These are phyloP conservation scores for Oryctolagus cuniculus DNA, from an alignment of 2,113 vertebrate genomes.

Conservation along the genomic window DNA sequence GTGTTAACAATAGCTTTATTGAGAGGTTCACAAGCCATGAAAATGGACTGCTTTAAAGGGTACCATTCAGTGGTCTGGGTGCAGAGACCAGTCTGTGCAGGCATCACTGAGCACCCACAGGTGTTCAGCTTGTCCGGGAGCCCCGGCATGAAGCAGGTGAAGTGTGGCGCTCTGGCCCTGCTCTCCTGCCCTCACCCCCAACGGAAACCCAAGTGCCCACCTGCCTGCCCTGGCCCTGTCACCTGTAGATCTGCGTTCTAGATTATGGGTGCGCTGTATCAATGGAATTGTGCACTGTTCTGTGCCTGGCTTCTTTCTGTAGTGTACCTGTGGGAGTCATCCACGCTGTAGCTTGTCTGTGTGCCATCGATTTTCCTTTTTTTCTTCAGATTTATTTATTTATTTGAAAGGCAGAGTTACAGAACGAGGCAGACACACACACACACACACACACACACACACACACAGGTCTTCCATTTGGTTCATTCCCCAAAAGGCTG, in stretches of 20 bases:
- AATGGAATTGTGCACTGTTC: background rate
- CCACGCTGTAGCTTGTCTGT: background rate
- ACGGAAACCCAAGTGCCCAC: background rate
- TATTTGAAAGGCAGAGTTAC: no score
- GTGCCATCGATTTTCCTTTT: background rate
- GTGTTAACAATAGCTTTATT: background rate
- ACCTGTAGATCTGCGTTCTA: background rate
- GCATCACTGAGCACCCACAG: background rate
- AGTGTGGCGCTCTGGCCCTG: background rate
- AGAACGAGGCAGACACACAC: no score
- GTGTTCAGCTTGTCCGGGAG: background rate
- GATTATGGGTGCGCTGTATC: background rate
- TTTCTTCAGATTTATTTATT: no score
- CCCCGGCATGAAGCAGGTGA: background rate
- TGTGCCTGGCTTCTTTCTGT: background rate
- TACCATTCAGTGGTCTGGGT: background rate
- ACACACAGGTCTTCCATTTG: no score
- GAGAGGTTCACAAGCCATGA: background rate
- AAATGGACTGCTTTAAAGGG: background rate
- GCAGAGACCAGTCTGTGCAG: background rate
- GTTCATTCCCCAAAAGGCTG: no score
- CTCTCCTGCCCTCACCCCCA: background rate
- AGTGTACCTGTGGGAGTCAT: background rate
- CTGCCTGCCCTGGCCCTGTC: background rate
- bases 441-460: no score